Conservation (phyloP, 1,140 invertebrate species). For the Drosophila micromelanica region DNA sequence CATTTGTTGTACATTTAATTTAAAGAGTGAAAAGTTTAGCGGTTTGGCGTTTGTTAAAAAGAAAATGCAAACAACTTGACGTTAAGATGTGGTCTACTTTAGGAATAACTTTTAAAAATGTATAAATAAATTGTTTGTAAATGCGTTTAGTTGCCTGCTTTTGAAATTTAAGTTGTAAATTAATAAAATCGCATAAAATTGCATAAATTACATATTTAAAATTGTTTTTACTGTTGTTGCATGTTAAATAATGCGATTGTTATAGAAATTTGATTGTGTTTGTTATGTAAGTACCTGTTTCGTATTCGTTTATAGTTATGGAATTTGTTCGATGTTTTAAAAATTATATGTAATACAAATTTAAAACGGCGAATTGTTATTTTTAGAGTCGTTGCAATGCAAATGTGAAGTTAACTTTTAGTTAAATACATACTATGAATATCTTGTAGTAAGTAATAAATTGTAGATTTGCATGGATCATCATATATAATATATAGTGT, state of each 20-base stretch:
- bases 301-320: neutral
- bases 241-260: constrained; percentile 36
- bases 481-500: neutral
- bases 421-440: constrained; percentile 5
- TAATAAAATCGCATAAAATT: constrained; percentile 54
- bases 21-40: neutral
- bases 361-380: constrained; percentile 31
- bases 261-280: neutral
- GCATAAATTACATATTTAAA: constrained; percentile 61
- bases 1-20: neutral
- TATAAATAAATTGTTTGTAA: constrained; percentile 52
- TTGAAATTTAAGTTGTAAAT: constrained; percentile 2
- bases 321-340: constrained; percentile 15
- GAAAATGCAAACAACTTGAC: constrained; percentile 14
- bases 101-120: constrained; percentile 30
- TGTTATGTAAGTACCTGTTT: neutral
- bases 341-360: constrained; percentile 29
- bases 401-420: neutral
- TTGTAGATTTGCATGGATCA: neutral
- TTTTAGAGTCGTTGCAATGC: constrained; percentile 1
- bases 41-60: neutral
- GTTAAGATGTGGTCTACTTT: neutral
- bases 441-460: constrained; percentile 1
- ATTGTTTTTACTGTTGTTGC: constrained; percentile 19
- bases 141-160: neutral